Base-by-base conservation (phyloP, 1,140 invertebrate species). In the Zaprionus ghesquierei region DNA sequence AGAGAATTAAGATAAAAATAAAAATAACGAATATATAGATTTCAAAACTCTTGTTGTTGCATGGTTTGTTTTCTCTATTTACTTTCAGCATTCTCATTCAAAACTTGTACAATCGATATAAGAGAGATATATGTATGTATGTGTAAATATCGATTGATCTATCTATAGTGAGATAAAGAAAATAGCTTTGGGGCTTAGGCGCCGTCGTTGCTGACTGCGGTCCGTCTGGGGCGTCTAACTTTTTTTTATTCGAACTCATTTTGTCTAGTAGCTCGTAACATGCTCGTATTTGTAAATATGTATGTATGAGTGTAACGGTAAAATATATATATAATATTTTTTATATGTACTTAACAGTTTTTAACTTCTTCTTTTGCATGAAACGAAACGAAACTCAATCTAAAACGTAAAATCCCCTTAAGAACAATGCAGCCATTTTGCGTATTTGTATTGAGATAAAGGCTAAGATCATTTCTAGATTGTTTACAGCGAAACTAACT, bases 401-500 rank as follows among this genome's bases (percentile, higher is more conserved):
- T n/a, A n/a, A n/a, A 58, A 61, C 35, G 13, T 38, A 38, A 13
- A 2, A 3, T n/a, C 35, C 35, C n/a, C 31, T 12, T 12, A 15
- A 15, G 6, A 35, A 35, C 12, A 33, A 38, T n/a, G n/a, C n/a
- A n/a, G n/a, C n/a, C n/a, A n/a, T n/a, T n/a, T n/a, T n/a, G n/a
- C n/a, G n/a, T n/a, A n/a, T n/a, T n/a, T n/a, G n/a, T n/a, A n/a
- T n/a, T n/a, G n/a, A n/a, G n/a, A n/a, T n/a, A n/a, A n/a, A n/a
- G n/a, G n/a, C n/a, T n/a, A n/a, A 15, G 60, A 69, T 50, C 29
- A 77, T 85, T 75, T 80, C 50, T n/a, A 79, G 63, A 84, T 84
- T 85, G 81, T 85, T 84, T 84, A 85, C 81, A 84, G 77, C 77
- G n/a, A n/a, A n/a, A n/a, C n/a, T n/a, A n/a, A n/a, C n/a, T n/a